Conservation (phyloP, 1,140 invertebrate genomes). For the Rhysida immarginata region DNA sequence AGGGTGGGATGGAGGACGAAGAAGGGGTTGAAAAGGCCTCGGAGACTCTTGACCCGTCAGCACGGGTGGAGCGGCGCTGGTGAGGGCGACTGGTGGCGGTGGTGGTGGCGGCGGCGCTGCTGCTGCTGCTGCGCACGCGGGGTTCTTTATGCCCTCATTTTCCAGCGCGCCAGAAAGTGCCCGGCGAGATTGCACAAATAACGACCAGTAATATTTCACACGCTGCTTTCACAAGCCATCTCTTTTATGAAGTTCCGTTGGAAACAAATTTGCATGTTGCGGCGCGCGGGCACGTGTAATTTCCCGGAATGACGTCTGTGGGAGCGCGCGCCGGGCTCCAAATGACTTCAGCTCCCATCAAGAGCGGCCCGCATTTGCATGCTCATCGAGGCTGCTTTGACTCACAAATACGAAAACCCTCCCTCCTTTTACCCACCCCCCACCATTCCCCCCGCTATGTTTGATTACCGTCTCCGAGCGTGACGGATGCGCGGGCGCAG, state of each 20-base stretch:
- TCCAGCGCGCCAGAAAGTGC: background rate
- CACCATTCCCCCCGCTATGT: background rate
- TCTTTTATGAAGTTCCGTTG: constrained; percentile 7
- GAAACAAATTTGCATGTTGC: constrained; percentile 9
- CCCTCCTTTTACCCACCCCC: too few species aligned
- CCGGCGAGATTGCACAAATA: constrained; percentile 5
- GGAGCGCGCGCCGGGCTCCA: background rate
- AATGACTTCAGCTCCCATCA: background rate
- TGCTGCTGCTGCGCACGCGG: background rate
- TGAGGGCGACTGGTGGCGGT: too few species aligned
- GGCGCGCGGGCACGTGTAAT: background rate
- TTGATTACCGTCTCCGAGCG: constrained; percentile 3
- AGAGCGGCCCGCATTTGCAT: background rate
- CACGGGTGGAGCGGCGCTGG: too few species aligned
- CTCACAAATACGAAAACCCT: constrained; percentile 5
- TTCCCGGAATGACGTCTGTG: constrained; percentile 1
- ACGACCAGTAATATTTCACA: constrained; percentile 10
- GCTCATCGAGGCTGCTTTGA: background rate
- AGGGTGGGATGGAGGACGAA: too few species aligned
- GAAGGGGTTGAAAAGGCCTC: too few species aligned
- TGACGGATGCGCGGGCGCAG: background rate
- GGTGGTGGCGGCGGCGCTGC: background rate
- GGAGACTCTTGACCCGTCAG: too few species aligned
- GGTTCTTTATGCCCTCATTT: background rate
- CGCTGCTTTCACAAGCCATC: constrained; percentile 6